Evolutionary conservation across 1,140 invertebrate genomes (phyloP).

Genomic region (Drosophila ambigua): DNA sequence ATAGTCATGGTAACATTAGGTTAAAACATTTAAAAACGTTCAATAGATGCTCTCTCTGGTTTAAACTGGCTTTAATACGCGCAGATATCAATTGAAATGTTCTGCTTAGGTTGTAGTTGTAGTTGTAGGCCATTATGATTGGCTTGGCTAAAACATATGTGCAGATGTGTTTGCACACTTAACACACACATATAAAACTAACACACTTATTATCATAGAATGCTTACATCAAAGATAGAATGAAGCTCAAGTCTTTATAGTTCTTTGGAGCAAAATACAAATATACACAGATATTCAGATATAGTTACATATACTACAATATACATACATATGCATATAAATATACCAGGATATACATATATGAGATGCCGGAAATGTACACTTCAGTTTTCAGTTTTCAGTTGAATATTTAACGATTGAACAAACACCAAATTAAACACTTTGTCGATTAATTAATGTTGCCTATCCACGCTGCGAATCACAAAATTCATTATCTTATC

Average conservation of each 20-base stretch:
- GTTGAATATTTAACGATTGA: constrained; percentile 29
- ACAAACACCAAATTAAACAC: constrained; percentile 31
- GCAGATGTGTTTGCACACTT: constrained; percentile 17
- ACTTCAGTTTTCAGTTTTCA: constrained; percentile 38
- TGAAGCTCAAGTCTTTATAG: constrained; percentile 82
- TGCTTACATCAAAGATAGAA: constrained; percentile 78
- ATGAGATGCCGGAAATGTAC: constrained; percentile 56
- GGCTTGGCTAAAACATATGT: constrained; percentile 48
- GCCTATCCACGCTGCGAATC: constrained; percentile 35
- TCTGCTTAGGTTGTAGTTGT: constrained; percentile 23
- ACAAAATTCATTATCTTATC: constrained; percentile 34
- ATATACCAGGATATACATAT: constrained; percentile 33
- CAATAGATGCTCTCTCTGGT: constrained; percentile 35
- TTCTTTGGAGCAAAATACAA: constrained; percentile 62
- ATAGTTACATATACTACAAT: constrained; percentile 19
- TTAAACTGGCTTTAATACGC: constrained; percentile 1
- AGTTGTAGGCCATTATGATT: constrained; percentile 17
- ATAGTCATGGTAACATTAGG: constrained; percentile 45
- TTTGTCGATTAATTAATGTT: constrained; percentile 9
- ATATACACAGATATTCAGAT: constrained; percentile 61
- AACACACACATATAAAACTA: constrained; percentile 56
- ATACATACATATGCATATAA: constrained; percentile 11
- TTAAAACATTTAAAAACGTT: constrained; percentile 63
- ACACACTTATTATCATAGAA: constrained; percentile 67
- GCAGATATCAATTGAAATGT: constrained; percentile 20